These are phyloP conservation scores for Caenorhabditis doughertyi DNA, from an alignment of 2,888 invertebrate species.

Conservation along the genomic window DNA sequence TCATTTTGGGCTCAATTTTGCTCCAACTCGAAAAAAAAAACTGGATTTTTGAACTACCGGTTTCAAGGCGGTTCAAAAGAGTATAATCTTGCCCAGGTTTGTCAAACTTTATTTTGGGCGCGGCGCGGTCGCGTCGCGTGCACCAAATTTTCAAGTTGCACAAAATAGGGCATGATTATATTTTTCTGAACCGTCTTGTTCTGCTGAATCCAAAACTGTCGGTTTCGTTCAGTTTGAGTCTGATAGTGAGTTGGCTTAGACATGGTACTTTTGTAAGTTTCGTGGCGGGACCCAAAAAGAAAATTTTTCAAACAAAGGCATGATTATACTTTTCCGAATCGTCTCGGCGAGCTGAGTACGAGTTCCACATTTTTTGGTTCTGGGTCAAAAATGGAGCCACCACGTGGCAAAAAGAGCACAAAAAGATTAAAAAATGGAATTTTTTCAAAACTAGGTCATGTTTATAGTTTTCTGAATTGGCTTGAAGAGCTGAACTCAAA, in stretches of 20 bases:
- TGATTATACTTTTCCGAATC: slow-evolving; percentile 1
- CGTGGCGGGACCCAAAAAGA: no score
- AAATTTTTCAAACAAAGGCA: not conserved
- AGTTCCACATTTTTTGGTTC: not conserved
- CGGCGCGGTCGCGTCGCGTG: not conserved
- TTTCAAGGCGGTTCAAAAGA: not conserved
- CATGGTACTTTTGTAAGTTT: no score
- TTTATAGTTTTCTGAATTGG: not conserved
- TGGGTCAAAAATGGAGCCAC: not conserved
- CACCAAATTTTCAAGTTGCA: not conserved
- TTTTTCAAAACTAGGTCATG: not conserved
- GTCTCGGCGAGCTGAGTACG: not conserved
- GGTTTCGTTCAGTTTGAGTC: not conserved
- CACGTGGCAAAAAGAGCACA: no score
- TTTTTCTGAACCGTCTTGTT: not conserved
- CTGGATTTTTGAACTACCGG: not conserved
- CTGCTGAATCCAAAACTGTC: not conserved
- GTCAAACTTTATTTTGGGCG: not conserved
- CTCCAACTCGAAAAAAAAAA: no score
- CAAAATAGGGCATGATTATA: not conserved
- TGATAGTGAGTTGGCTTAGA: no score
- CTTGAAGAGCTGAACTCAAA: not conserved
- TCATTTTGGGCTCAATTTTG: no score
- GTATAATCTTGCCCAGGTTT: not conserved
- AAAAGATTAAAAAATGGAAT: not conserved